phyloP scores from a whole-genome alignment of 1,140 invertebrate genomes.

The Leguminivora glycinivorella region DNA sequence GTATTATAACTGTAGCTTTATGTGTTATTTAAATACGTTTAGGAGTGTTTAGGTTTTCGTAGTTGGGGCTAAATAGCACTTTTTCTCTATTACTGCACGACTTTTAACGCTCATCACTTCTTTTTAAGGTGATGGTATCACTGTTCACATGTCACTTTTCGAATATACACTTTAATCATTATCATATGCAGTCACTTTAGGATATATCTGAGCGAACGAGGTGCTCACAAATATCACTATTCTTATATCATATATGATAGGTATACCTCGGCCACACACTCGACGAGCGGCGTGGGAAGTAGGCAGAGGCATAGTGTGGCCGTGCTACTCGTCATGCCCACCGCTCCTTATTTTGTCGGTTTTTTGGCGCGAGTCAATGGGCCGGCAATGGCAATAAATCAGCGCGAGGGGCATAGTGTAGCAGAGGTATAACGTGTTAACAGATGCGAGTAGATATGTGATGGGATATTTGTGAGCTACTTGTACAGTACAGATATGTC shows the following conservation, averaged over 20 bases:
- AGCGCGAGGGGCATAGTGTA: no score
- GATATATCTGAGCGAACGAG: not conserved
- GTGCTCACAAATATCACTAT: not conserved
- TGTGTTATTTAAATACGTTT: slow-evolving; percentile 43
- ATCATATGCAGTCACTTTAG: not conserved
- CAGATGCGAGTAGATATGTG: no score
- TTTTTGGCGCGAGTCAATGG: no score
- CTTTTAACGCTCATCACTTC: slow-evolving; percentile 50
- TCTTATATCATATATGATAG: no score
- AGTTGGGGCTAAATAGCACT: slow-evolving; percentile 57
- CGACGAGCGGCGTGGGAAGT: no score
- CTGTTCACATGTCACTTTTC: slow-evolving; percentile 35
- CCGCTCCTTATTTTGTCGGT: no score
- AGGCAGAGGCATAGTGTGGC: no score
- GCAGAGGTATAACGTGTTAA: no score
- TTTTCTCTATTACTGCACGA: slow-evolving; percentile 61
- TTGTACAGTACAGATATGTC: not conserved
- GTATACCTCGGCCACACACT: no score
- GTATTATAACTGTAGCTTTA: slow-evolving; percentile 49
- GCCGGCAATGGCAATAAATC: no score
- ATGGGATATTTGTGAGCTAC: not conserved
- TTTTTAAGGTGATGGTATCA: slow-evolving; percentile 34
- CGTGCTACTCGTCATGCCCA: no score
- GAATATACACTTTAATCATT: not conserved
- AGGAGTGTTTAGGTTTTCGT: slow-evolving; percentile 48